Evolutionary conservation across 2,113 vertebrate species (phyloP).

Genomic region (Marmota monax): DNA sequence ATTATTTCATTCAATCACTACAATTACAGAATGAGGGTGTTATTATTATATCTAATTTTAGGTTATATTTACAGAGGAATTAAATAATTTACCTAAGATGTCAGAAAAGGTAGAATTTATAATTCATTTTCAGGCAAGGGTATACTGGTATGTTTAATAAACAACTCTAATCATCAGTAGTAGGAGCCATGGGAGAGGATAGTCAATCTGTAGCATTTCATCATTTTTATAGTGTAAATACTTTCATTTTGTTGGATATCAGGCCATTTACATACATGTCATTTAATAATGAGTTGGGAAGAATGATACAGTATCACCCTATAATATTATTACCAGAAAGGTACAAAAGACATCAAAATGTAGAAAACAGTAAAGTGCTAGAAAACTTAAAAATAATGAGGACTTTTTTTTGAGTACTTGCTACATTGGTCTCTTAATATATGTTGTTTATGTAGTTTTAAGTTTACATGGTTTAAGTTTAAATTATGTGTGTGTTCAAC

Average conservation of each 20-base stretch:
- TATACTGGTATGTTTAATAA: neutral
- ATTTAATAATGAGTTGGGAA: neutral
- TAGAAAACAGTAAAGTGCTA: neutral
- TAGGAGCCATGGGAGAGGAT: fast-evolving
- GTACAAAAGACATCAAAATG: neutral
- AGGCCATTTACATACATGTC: neutral
- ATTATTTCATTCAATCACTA: neutral
- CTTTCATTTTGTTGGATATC: neutral
- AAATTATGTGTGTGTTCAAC: neutral
- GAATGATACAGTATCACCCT: too few species aligned
- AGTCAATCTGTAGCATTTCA: neutral
- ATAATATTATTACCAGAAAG: neutral
- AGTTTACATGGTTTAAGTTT: neutral
- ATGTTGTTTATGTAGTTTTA: neutral
- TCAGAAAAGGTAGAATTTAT: neutral
- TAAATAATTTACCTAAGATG: neutral
- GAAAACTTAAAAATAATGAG: neutral
- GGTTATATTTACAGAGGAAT: neutral
- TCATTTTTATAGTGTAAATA: neutral
- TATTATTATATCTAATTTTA: neutral
- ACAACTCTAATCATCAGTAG: neutral
- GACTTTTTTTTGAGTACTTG: neutral
- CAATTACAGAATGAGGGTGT: neutral
- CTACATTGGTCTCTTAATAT: neutral
- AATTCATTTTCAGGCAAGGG: neutral